Evolutionary conservation across 30 jellyfish, hydroid and myxozoan species (phyloP).

Genomic region (Haliclystus octoradiatus): DNA sequence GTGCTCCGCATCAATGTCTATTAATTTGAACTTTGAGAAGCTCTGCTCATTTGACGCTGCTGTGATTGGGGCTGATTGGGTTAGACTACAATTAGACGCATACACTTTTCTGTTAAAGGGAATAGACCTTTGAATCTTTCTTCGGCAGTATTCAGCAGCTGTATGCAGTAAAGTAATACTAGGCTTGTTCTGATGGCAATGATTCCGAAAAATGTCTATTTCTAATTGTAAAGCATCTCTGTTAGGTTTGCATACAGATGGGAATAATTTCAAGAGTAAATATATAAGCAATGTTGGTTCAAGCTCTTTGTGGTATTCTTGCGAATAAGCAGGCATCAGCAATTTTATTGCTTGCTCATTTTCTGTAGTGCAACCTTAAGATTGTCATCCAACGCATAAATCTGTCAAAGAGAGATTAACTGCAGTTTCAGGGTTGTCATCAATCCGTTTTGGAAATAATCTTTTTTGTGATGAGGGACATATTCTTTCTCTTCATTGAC

Average conservation of each 20-base stretch:
- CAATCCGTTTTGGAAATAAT: slow-evolving; percentile 12
- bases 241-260: slow-evolving; percentile 11
- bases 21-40: slow-evolving; percentile 16
- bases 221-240: slow-evolving; percentile 5
- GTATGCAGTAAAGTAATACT: slow-evolving; percentile 4
- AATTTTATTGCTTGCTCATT: slow-evolving; percentile 15
- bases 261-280: slow-evolving; percentile 20
- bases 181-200: slow-evolving; percentile 3
- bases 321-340: slow-evolving; percentile 16
- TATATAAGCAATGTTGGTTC: slow-evolving; percentile 2
- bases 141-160: slow-evolving; percentile 10
- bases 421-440: slow-evolving; percentile 28
- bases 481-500: slow-evolving; percentile 19
- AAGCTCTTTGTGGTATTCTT: not conserved
- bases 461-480: slow-evolving; percentile 25
- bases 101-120: slow-evolving; percentile 20
- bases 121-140: slow-evolving; percentile 5
- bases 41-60: slow-evolving; percentile 19
- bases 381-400: slow-evolving; percentile 14
- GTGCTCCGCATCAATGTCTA: slow-evolving; percentile 17
- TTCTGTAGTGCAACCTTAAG: slow-evolving; percentile 17
- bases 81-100: slow-evolving; percentile 16
- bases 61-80: slow-evolving; percentile 19
- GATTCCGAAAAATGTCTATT: slow-evolving; percentile 27
- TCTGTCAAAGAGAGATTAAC: slow-evolving; percentile 14